Evolutionary conservation across 2,888 invertebrate species (phyloP).

Genomic region (Lapara coniferarum): DNA sequence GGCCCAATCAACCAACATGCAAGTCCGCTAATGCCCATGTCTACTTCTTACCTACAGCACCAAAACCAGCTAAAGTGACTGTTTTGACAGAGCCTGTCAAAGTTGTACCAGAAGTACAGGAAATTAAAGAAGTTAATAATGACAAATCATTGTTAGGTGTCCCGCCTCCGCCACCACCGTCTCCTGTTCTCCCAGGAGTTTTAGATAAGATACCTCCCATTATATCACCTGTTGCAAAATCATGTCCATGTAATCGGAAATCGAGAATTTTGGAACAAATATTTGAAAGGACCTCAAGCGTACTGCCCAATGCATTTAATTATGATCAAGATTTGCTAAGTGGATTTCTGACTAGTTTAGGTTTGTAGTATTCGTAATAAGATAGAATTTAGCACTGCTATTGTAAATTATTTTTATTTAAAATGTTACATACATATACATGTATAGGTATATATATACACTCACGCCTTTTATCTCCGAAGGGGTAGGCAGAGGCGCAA

Average conservation of each 20-base stretch:
- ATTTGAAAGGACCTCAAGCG: conserved; percentile 27
- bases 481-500: too few relatives aligned
- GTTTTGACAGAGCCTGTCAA: conserved; percentile 30
- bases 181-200: conserved; percentile 44
- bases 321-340: conserved; percentile 51
- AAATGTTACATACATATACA: not conserved
- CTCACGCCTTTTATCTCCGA: too few relatives aligned
- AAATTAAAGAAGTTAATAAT: not conserved
- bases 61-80: conserved; percentile 41
- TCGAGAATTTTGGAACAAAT: conserved; percentile 23
- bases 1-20: conserved; percentile 38
- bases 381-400: not conserved
- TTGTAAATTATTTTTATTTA: not conserved
- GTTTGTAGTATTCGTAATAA: conserved; percentile 30
- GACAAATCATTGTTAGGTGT: conserved; percentile 35
- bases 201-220: conserved; percentile 41
- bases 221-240: conserved; percentile 30
- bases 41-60: conserved; percentile 45
- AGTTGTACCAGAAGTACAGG: not conserved
- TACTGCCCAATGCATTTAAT: conserved; percentile 40
- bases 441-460: too few relatives aligned
- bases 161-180: conserved; percentile 38
- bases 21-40: conserved; percentile 44
- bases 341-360: conserved; percentile 52
- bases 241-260: conserved; percentile 34